Base-by-base conservation (phyloP, 23 tunicate genomes). In the Clavelina lepadiformis region DNA sequence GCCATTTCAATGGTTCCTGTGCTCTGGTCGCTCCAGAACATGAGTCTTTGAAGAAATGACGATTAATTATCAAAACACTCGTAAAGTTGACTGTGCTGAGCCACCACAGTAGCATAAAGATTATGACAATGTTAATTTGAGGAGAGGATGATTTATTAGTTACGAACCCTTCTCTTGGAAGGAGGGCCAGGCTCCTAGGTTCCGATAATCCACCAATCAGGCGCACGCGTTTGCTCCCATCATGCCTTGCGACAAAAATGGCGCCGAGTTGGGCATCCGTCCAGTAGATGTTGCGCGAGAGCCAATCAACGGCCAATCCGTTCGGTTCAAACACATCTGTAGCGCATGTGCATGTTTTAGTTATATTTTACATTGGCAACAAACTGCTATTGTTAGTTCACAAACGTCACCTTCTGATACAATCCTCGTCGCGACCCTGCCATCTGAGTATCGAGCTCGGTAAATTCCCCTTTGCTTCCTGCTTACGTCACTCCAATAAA, bases 221-320 rank as follows among this genome's bases (percentile, higher is more conserved):
- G 38, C 72, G 63, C 2, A 57, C 61, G 34, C 66, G 3, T 59
- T 70, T 74, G 72, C 70, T 45, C n/a, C 98, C 98, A 49, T 76
- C 66, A 44, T 72, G 49, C 31, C 59, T 72, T 2, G 92, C 93
- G 28, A 84, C 91, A 72, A 68, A 92, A 25, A 92, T 83, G 25
- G 93, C 86, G n/a, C 98, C 82, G 44, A 82, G 67, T 36, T 92
- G 98, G 20, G 98, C 98, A 62, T 92, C 98, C 6, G 98, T 78
- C 98, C 98, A 92, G 72, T 92, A 92, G 33, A 92, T 45, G 58
- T 83, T 92, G 23, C 69, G 69, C 28, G 92, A 35, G 25, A 92
- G 75, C 93, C 93, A 92, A 46, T 92, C 98, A n/a, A 92, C 84
- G 3, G 98, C 98, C 5, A 92, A 25, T 3, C 98, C 98, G 61